Conservation (phyloP, 2,888 invertebrate species). For the Hemithea aestivaria region DNA sequence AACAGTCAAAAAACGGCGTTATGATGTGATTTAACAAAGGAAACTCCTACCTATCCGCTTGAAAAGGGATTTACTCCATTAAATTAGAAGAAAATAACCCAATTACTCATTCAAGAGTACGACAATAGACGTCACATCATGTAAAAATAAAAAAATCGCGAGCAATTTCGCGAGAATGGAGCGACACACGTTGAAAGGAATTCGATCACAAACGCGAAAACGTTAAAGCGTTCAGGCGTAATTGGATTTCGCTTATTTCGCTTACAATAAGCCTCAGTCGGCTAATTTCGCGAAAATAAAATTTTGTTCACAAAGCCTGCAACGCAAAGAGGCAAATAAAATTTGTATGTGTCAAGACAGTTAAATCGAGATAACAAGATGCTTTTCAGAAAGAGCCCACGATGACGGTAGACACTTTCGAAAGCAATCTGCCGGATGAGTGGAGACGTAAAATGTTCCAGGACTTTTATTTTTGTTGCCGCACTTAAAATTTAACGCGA, state of each 20-base stretch:
- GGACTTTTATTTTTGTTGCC: slow-evolving; percentile 10
- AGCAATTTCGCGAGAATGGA: slow-evolving; percentile 4
- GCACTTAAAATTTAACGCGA: slow-evolving; percentile 1
- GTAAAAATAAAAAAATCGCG: slow-evolving; percentile 8
- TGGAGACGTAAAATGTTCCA: slow-evolving; percentile 35
- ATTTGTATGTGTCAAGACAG: slow-evolving; percentile 70
- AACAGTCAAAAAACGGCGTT: too few species aligned
- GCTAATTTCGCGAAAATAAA: slow-evolving; percentile 58
- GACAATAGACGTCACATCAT: slow-evolving; percentile 2
- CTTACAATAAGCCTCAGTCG: slow-evolving; percentile 49
- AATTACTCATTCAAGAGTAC: too few species aligned
- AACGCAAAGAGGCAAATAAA: slow-evolving; percentile 60
- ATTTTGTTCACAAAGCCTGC: slow-evolving; percentile 63
- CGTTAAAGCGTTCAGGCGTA: slow-evolving; percentile 45
- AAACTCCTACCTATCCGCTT: too few species aligned
- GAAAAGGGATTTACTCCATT: too few species aligned
- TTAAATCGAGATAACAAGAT: slow-evolving; percentile 70
- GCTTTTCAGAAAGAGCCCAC: slow-evolving; percentile 51
- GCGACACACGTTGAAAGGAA: slow-evolving; percentile 35
- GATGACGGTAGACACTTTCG: slow-evolving; percentile 45
- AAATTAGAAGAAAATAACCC: too few species aligned
- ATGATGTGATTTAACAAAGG: too few species aligned
- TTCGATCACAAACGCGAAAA: slow-evolving; percentile 36
- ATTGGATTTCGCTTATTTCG: slow-evolving; percentile 57
- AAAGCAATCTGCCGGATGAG: slow-evolving; percentile 59